Evolutionary conservation across 53 echinoderm and acorn worm genomes (phyloP), one percentile per base, ranked within the genome.

Genomic region (Astropecten irregularis): DNA sequence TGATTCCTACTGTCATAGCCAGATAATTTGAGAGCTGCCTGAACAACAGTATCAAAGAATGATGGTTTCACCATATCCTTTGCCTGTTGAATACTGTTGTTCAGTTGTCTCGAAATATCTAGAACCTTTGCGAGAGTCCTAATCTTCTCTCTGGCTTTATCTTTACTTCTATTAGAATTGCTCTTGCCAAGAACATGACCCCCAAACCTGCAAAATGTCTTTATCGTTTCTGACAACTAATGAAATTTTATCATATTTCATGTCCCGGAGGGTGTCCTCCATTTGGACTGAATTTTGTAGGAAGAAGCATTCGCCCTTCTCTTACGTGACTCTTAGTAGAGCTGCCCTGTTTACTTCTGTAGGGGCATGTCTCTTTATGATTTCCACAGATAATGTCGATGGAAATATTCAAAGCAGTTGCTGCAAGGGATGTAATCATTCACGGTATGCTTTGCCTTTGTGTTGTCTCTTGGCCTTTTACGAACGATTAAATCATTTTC

Each of bases 161-260:
- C 65, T 22, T 28, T 29, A 30, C 32, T 55, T 8, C 82, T 39
- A 19, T 9, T 2, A 0, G 82, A 88, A 34, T 88, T 88, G 49
- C 82, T 82, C 27, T 23, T 61, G 9, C 15, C 48, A 0, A 70
- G 59, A 9, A 81, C 50, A 51, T 88, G 40, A 13, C 82, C 88
- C 32, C 57, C 82, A 59, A n/a, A n/a, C n/a, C n/a, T 69, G 20
- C 3, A 60, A 11, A 57, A 88, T 82, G 37, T 88, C 88, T 82
- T n/a, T 25, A 48, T 82, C 88, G 62, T 82, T 69, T 82, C 72
- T 88, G 1, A 40, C 58, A 40, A 87, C 56, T 29, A 87, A 56
- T 16, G 71, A 38, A n/a, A 87, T 32, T 21, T 37, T 52, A 81
- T 88, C 65, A 25, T 36, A 72, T 18, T 21, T 68, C 68, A 68